Evolutionary conservation across 2,113 vertebrate genomes (phyloP), one percentile per base, ranked within the genome.

Genomic region (Grus americana): DNA sequence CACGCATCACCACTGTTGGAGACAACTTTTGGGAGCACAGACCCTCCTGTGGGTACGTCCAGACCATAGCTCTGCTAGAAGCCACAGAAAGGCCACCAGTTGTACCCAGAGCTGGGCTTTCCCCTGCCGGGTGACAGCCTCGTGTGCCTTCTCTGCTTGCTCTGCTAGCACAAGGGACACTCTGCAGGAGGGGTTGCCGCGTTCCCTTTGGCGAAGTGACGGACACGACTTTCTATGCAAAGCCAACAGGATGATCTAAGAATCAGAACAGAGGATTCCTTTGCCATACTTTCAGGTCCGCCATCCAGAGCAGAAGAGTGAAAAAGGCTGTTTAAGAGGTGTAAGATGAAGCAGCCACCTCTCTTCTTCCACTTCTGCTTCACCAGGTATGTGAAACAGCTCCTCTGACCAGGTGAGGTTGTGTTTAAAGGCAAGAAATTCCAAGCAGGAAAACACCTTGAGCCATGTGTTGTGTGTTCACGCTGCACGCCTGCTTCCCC

Each of bases 161-260:
- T 21, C 8, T 71, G 13, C 20, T 57, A 81, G 50, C 32, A 47
- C n/a, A 55, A 50, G 21, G 19, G 11, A 52, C 12, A 5, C 38
- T 5, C 15, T 50, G 32, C 4, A 1, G 5, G 18, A 46, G 23
- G 6, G 5, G 3, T 0, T 71, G 7, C 22, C 3, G 0, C 19
- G 6, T 49, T 54, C 11, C 29, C 32, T 61, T 76, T 34, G 32
- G 19, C 8, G 27, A 34, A 29, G 19, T 27, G 24, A 44, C 1
- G 0, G 58, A 68, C 34, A 44, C 0, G 0, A 8, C 30, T 63
- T 55, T 71, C 30, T 71, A 8, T 19, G 58, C 44, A 66, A 78
- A 84, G 61, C 18, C 73, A 83, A 34, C 8, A 81, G 46, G 27
- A 61, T 50, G 15, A 8, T 62, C 46, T 30, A 47, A 44, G 40